A percentile compares a stretch with the other conserved stretches of the same genome.
Evolutionary conservation across 2,888 invertebrate species (phyloP).

Genomic region (Brassicogethes aeneus): DNA sequence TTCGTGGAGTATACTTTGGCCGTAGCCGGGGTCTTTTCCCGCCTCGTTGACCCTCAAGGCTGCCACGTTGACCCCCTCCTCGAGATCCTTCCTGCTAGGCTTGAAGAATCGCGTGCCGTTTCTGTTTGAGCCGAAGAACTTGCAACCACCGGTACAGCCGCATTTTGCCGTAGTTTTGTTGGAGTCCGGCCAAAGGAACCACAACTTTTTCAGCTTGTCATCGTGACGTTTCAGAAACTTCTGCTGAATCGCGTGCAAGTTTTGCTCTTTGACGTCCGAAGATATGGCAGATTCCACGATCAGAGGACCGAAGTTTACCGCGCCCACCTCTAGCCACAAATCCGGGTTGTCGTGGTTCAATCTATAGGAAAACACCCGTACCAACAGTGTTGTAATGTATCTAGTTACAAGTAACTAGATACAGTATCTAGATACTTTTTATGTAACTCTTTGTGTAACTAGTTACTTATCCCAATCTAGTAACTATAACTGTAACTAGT

Average conservation of each 20-base stretch:
- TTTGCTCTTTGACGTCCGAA: conserved; percentile 57
- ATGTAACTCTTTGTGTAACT: too few species aligned
- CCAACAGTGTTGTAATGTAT: too few species aligned
- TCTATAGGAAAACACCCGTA: conserved; percentile 16
- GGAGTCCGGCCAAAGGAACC: conserved; percentile 87
- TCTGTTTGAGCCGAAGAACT: conserved; percentile 87
- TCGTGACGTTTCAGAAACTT: conserved; percentile 78
- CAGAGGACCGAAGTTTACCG: conserved; percentile 81
- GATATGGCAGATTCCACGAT: conserved; percentile 84
- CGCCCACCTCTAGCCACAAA: conserved; percentile 89
- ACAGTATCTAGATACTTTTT: too few species aligned
- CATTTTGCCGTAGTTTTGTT: conserved; percentile 61
- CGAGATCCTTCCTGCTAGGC: conserved; percentile 69
- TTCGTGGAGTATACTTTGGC: conserved; percentile 85
- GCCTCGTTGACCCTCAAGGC: conserved; percentile 64
- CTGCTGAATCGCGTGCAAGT: conserved; percentile 70
- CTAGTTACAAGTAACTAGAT: too few species aligned
- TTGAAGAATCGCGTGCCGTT: conserved; percentile 86
- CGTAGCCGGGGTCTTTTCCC: conserved; percentile 82
- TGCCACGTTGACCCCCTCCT: conserved; percentile 76
- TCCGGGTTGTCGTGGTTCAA: conserved; percentile 45
- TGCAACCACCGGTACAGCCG: conserved; percentile 92
- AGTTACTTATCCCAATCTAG: too few species aligned
- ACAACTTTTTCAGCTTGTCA: conserved; percentile 73
- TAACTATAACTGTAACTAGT: too few species aligned